A percentile compares a stretch with the other conserved stretches of the same genome.
phyloP scores from a whole-genome alignment of 2,113 vertebrate species.

The Poeciliopsis occidentalis region DNA sequence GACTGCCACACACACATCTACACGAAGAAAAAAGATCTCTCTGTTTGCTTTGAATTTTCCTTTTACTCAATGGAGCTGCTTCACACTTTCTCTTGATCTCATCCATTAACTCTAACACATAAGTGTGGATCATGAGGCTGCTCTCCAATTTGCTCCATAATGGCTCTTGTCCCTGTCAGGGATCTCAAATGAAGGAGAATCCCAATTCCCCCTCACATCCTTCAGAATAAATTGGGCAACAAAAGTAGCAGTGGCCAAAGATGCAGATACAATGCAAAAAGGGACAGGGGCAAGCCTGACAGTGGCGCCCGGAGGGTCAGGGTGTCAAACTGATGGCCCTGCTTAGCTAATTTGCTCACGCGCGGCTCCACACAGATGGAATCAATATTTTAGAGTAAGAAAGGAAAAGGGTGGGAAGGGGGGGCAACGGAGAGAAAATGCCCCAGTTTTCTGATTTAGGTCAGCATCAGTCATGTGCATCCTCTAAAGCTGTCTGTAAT shows the following conservation, averaged over 20 bases:
- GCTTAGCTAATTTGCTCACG: conserved; percentile 63
- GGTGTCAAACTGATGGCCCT: conserved; percentile 38
- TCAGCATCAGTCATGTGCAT: conserved; percentile 68
- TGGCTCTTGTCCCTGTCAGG: conserved; percentile 29
- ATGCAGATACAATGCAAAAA: conserved; percentile 32
- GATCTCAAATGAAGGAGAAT: conserved; percentile 33
- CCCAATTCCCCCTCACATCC: conserved; percentile 34
- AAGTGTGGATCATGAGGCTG: conserved; percentile 42
- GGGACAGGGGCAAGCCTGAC: background rate
- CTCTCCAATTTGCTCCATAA: conserved; percentile 57
- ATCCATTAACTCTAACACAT: conserved; percentile 43
- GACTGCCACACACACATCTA: conserved; percentile 18
- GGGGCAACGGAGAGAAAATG: conserved; percentile 3
- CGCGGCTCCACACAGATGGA: conserved; percentile 55
- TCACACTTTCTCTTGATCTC: conserved; percentile 53
- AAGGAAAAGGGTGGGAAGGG: conserved; percentile 34
- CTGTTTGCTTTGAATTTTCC: conserved; percentile 46
- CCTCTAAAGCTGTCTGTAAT: conserved; percentile 72
- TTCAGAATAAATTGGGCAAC: conserved; percentile 47
- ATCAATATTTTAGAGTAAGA: conserved; percentile 74
- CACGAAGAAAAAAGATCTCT: conserved; percentile 11
- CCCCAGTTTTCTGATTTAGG: conserved; percentile 80
- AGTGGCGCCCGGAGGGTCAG: background rate
- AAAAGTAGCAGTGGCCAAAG: conserved; percentile 13
- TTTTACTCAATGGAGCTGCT: conserved; percentile 30